Evolutionary conservation across 2,113 vertebrate genomes (phyloP).

Genomic region (Nibea coibor): DNA sequence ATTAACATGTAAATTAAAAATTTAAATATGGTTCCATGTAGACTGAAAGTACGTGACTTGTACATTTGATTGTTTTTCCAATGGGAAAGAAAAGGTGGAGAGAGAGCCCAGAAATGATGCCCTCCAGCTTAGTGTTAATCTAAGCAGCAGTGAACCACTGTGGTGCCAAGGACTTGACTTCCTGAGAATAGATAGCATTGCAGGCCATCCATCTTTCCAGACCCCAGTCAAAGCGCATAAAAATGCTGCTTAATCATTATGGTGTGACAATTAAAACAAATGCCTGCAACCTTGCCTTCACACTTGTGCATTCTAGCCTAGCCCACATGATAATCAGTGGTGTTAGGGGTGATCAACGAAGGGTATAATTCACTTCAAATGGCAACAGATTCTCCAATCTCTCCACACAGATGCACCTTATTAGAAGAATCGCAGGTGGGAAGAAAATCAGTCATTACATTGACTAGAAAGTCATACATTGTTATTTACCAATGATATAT

Average conservation of each 20-base stretch:
- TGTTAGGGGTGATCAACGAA: conserved; percentile 71
- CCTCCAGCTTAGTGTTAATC: conserved; percentile 67
- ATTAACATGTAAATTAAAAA: conserved; percentile 29
- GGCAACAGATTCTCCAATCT: conserved; percentile 58
- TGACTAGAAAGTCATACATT: neutral
- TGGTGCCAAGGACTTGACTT: conserved; percentile 68
- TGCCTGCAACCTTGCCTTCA: conserved; percentile 64
- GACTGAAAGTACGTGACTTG: conserved; percentile 13
- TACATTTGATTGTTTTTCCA: conserved; percentile 41
- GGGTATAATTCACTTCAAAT: conserved; percentile 75
- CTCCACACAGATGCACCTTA: conserved; percentile 51
- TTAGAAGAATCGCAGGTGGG: conserved; percentile 64
- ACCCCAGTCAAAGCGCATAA: conserved; percentile 79
- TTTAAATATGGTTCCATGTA: conserved; percentile 19
- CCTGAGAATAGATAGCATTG: conserved; percentile 69
- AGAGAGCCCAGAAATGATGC: conserved; percentile 45
- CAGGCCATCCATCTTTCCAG: conserved; percentile 79
- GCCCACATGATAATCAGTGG: conserved; percentile 65
- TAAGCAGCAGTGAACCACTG: conserved; percentile 64
- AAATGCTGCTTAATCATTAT: conserved; percentile 79
- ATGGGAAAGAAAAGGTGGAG: conserved; percentile 35
- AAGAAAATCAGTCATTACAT: conserved; percentile 54
- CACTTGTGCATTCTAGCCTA: conserved; percentile 65
- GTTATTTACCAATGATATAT: conserved; percentile 40
- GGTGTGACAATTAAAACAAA: conserved; percentile 81